These are phyloP conservation scores for Ecdyonurus torrentis DNA, from an alignment of 2,888 invertebrate genomes.

Conservation along the genomic window DNA sequence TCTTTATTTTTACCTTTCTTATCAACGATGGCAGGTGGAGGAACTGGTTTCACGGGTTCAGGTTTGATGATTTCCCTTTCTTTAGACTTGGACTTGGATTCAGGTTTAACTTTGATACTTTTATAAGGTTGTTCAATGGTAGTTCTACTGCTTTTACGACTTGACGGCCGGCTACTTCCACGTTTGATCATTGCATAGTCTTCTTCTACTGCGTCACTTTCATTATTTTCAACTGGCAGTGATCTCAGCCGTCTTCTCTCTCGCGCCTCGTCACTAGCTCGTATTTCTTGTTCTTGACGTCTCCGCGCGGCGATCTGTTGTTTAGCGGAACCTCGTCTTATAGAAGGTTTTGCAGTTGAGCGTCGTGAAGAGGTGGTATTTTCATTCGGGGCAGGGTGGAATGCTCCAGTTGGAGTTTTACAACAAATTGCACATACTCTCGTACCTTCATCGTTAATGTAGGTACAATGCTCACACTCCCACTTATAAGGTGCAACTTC, in stretches of 20 bases:
- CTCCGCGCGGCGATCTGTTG: constrained; percentile 11
- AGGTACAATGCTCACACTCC: constrained; percentile 85
- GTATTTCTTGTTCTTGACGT: constrained; percentile 4
- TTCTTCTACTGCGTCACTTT: constrained; percentile 10
- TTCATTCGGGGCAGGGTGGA: constrained; percentile 5
- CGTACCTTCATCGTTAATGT: constrained; percentile 61
- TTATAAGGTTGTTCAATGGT: constrained; percentile 12
- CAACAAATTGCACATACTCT: constrained; percentile 75
- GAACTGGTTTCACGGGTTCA: background rate
- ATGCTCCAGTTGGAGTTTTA: constrained; percentile 39
- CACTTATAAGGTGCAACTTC: constrained; percentile 38
- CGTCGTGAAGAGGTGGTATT: constrained; percentile 4
- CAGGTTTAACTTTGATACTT: constrained; percentile 9
- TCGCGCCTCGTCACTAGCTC: background rate
- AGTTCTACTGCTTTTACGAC: constrained; percentile 11
- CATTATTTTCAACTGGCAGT: background rate
- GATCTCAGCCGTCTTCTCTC: background rate
- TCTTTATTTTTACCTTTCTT: background rate
- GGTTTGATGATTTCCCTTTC: background rate
- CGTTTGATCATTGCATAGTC: constrained; percentile 3
- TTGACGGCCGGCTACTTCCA: background rate
- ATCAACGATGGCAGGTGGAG: background rate
- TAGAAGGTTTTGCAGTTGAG: constrained; percentile 1
- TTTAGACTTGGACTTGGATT: constrained; percentile 6
- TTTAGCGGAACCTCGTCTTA: background rate